Evolutionary conservation across 2,797 vertebrate genomes (phyloP).

Genomic region (Sebastiscus tertius): DNA sequence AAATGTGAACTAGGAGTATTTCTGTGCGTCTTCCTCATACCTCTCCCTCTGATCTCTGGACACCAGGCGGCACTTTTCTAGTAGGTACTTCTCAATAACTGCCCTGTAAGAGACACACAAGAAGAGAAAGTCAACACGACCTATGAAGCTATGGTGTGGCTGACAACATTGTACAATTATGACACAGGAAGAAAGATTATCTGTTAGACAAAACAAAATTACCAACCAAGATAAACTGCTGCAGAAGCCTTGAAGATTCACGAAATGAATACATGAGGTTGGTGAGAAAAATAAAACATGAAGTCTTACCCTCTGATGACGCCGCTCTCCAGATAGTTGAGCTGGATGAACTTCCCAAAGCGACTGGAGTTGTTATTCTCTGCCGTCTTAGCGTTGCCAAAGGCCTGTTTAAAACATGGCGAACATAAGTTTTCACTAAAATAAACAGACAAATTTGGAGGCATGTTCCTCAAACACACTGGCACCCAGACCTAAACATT

Average conservation of each 20-base stretch:
- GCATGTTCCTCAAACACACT: constrained; percentile 17
- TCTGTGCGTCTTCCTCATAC: constrained; percentile 68
- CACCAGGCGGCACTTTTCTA: constrained; percentile 94
- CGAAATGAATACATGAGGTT: neutral
- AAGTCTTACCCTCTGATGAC: constrained; percentile 91
- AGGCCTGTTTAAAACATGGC: constrained; percentile 84
- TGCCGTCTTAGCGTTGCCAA: constrained; percentile 94
- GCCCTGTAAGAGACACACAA: constrained; percentile 82
- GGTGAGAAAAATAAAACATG: neutral
- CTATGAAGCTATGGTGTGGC: neutral
- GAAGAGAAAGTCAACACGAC: constrained; percentile 17
- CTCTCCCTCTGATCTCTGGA: constrained; percentile 91
- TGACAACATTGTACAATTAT: neutral
- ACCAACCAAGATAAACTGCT: neutral
- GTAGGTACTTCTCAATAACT: constrained; percentile 94
- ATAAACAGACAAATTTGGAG: constrained; percentile 34
- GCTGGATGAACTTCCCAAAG: constrained; percentile 97
- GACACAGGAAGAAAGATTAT: neutral
- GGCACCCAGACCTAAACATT: constrained; percentile 19
- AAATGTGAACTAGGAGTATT: neutral
- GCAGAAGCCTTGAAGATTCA: neutral
- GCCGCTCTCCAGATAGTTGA: constrained; percentile 95
- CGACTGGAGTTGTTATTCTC: constrained; percentile 98
- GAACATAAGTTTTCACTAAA: constrained; percentile 21
- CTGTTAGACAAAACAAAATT: neutral